Conservation (phyloP, 2,888 invertebrate genomes). For the Ferrisia virgata region DNA sequence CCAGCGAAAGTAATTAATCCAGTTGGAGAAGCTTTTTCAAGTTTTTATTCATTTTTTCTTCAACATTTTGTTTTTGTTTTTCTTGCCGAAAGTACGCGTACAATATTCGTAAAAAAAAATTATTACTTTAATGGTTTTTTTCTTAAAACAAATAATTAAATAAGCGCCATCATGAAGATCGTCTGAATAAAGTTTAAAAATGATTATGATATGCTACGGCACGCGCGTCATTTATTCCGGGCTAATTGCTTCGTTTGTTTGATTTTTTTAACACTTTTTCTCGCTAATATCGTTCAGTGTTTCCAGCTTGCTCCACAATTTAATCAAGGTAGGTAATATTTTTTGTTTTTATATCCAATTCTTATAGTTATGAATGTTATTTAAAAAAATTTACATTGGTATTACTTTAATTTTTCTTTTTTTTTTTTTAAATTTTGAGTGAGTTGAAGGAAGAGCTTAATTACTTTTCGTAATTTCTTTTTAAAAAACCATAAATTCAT, state of each 20-base stretch:
- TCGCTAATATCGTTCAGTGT: not conserved
- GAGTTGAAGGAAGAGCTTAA: too few species aligned
- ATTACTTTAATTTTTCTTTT: too few species aligned
- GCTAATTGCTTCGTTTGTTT: not conserved
- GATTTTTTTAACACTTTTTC: conserved; percentile 1
- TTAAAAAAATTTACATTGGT: too few species aligned
- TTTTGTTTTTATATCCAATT: not conserved
- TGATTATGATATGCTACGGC: conserved; percentile 35
- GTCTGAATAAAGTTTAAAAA: conserved; percentile 1
- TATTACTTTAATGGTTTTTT: too few species aligned
- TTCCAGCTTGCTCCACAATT: conserved; percentile 9
- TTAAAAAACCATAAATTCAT: too few species aligned
- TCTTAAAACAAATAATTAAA: not conserved
- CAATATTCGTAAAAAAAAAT: too few species aligned
- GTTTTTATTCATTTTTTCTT: not conserved
- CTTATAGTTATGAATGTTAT: too few species aligned
- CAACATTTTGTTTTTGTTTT: too few species aligned
- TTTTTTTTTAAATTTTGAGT: too few species aligned
- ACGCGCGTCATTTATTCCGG: not conserved
- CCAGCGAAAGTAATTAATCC: not conserved
- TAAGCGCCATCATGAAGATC: not conserved
- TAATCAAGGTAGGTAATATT: conserved; percentile 27
- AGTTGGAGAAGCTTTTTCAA: not conserved
- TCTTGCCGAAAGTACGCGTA: too few species aligned
- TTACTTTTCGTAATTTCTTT: too few species aligned